Evolutionary conservation across 2,888 invertebrate genomes (phyloP), one percentile per base, ranked within the genome.

Genomic region (Aricia artaxerxes): DNA sequence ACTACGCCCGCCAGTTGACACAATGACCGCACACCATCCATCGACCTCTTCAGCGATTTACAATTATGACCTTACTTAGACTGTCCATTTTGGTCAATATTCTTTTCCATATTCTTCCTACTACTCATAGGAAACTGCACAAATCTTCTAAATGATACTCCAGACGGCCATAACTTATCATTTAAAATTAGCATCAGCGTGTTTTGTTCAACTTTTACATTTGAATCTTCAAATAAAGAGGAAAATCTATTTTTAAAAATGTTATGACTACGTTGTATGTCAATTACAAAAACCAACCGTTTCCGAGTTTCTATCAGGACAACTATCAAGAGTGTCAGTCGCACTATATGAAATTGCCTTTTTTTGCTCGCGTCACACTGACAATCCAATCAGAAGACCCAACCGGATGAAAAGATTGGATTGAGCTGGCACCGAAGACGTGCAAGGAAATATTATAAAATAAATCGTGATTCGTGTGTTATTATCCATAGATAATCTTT

Each of bases 381-480:
- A 69, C 69, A 69, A 35, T 69, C 69, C 69, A 69, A 69, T 69
- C 69, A 69, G 69, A 35, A 69, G 69, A 38, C 69, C 69, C 69
- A 69, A 69, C 69, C 69, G 35, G 69, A 69, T 69, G 69, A 69
- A 69, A 69, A 69, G 13, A 69, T 69, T 69, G 35, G 13, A 69
- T 69, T 69, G 69, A 69, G 35, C 69, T 69, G 16, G 69, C 4
- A 69, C 69, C 69, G 31, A 35, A 69, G 69, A 35, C 35, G 35
- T 31, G 0, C 31, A 69, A 35, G 69, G 24, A 69, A 35, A 35
- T 69, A 69, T 61, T 69, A 38, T 35, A 35, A 69, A 69, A 38
- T 69, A 69, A 69, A 69, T 9, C 64, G 64, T 35, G 35, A 35
- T 4, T n/a, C n/a, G n/a, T n/a, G n/a, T n/a, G n/a, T 69, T 64